Conservation (phyloP, 2,113 vertebrate species). For the Rutilus rutilus region DNA sequence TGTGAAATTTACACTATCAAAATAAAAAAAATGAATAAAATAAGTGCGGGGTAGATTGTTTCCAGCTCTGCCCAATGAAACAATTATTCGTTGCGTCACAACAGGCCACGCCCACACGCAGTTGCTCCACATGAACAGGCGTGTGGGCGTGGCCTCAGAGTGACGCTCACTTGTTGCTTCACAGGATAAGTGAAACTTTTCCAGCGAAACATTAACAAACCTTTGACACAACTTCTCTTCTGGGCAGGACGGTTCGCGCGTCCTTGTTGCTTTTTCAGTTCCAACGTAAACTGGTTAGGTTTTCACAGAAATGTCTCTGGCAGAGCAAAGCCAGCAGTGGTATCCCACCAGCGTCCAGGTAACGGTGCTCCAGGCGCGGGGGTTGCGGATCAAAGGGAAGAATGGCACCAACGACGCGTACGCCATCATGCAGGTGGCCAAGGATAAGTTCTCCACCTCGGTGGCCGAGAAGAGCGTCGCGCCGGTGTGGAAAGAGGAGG, state of each 20-base stretch:
- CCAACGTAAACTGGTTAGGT: background rate
- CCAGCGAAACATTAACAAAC: background rate
- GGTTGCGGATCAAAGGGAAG: constrained; percentile 83
- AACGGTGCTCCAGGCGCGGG: constrained; percentile 86
- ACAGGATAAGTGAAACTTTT: constrained; percentile 48
- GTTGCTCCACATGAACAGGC: background rate
- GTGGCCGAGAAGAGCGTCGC: constrained; percentile 86
- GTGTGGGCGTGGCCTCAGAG: background rate
- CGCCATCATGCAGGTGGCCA: constrained; percentile 89
- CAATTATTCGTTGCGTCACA: constrained; percentile 6
- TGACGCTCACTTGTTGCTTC: constrained; percentile 40
- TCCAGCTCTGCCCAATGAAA: background rate
- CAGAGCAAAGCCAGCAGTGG: constrained; percentile 79
- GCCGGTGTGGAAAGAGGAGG: constrained; percentile 90
- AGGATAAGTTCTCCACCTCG: constrained; percentile 88
- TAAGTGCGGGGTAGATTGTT: background rate
- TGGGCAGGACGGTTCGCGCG: background rate
- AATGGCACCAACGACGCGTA: constrained; percentile 92
- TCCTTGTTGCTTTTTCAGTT: background rate
- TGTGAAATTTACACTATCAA: no score
- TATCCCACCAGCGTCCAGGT: constrained; percentile 90
- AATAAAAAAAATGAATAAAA: no score
- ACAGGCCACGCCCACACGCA: constrained; percentile 26
- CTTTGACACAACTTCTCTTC: background rate
- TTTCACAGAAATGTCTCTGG: constrained; percentile 73